A percentile compares a stretch with the other conserved stretches of the same genome.
Evolutionary conservation across 2,113 vertebrate species (phyloP).

Genomic region (Jaculus jaculus): DNA sequence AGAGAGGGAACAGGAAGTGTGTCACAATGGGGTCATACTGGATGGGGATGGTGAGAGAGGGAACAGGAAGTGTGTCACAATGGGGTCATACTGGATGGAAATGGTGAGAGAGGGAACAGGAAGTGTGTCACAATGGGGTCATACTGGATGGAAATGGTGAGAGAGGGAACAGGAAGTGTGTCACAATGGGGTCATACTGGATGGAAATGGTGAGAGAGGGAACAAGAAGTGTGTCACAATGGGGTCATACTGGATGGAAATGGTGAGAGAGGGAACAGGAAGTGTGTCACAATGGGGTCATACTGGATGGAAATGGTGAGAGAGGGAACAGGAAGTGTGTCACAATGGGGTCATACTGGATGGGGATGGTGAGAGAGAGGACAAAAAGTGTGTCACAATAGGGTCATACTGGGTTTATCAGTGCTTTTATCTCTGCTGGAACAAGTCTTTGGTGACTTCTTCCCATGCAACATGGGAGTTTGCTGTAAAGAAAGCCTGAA

Average conservation of each 20-base stretch:
- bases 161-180: fast-evolving
- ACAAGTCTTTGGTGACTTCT: background rate
- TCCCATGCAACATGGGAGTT: background rate
- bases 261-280: background rate
- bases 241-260: too few species aligned
- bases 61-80: background rate
- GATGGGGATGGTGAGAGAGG: background rate
- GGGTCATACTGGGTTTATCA: background rate
- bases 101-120: background rate
- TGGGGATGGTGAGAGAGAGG: too few species aligned
- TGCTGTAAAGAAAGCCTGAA: background rate
- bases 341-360: too few species aligned
- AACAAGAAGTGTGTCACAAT: too few species aligned
- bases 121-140: too few species aligned
- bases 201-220: too few species aligned
- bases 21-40: too few species aligned
- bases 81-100: background rate
- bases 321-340: too few species aligned
- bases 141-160: background rate
- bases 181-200: background rate
- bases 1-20: too few species aligned
- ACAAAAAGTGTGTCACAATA: too few species aligned
- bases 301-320: background rate
- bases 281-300: background rate
- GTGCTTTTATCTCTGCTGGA: too few species aligned